A percentile compares a stretch with the other conserved stretches of the same genome.
These are phyloP conservation scores for Leptestheria dahalacensis DNA, from an alignment of 1,140 invertebrate species.

Conservation along the genomic window DNA sequence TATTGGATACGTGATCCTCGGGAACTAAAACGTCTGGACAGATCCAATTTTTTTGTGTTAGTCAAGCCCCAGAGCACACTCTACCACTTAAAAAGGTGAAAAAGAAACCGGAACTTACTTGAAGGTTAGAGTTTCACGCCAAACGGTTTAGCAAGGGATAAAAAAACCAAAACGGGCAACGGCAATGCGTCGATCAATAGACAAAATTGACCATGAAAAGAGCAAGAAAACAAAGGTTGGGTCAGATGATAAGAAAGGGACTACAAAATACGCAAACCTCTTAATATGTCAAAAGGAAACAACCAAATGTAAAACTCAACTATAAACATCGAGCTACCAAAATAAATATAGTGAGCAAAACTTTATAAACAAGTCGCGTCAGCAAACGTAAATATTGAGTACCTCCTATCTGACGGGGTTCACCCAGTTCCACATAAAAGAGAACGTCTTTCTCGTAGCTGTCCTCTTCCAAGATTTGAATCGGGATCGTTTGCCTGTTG, in stretches of 20 bases:
- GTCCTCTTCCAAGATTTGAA: conserved; percentile 88
- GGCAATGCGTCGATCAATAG: background rate
- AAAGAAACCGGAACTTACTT: too few species aligned
- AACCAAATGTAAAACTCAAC: background rate
- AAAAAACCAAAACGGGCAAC: background rate
- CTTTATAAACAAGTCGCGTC: too few species aligned
- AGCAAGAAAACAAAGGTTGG: too few species aligned
- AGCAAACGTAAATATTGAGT: too few species aligned
- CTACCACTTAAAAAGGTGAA: too few species aligned
- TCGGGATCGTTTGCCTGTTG: conserved; percentile 63
- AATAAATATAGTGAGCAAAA: too few species aligned
- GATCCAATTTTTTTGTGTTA: background rate
- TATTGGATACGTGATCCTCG: background rate
- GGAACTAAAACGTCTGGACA: background rate
- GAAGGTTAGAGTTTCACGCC: too few species aligned
- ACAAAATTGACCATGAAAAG: background rate
- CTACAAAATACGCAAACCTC: background rate
- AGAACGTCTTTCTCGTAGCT: conserved; percentile 93
- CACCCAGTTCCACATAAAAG: conserved; percentile 80
- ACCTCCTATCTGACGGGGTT: conserved; percentile 58
- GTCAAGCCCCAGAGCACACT: too few species aligned
- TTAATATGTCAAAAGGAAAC: background rate
- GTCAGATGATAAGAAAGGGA: too few species aligned
- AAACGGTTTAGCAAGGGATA: background rate
- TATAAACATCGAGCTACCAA: too few species aligned